Evolutionary conservation across 2,888 invertebrate species (phyloP).

Genomic region (Agrotis exclamationis): DNA sequence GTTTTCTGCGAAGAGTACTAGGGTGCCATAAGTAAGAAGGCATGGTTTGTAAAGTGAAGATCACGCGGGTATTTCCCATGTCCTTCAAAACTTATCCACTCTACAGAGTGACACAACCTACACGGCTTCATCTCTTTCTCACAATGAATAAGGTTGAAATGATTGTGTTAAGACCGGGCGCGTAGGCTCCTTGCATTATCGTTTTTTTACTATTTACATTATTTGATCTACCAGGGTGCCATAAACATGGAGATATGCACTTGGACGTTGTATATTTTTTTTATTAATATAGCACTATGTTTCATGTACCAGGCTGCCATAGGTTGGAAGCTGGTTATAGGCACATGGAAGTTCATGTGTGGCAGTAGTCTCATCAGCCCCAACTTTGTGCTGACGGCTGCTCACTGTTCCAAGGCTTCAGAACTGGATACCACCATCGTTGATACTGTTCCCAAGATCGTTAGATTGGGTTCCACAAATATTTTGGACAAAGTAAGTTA

Average conservation of each 20-base stretch:
- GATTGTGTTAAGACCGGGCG: background rate
- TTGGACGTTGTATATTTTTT: background rate
- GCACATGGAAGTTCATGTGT: conserved; percentile 87
- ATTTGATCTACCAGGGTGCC: too few relatives aligned
- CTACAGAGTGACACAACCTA: background rate
- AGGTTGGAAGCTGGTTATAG: conserved; percentile 74
- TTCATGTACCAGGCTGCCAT: conserved; percentile 75
- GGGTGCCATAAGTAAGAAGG: conserved; percentile 1
- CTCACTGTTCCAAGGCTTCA: conserved; percentile 90
- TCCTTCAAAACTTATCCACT: too few relatives aligned
- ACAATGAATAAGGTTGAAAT: background rate
- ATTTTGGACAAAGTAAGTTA: conserved; percentile 58
- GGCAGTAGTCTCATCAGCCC: conserved; percentile 93
- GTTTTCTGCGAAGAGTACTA: background rate
- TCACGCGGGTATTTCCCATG: background rate
- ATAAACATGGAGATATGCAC: too few relatives aligned
- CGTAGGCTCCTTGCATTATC: background rate
- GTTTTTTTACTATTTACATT: background rate
- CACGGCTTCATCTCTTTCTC: background rate
- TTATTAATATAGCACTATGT: background rate
- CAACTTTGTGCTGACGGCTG: conserved; percentile 93
- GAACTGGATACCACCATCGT: conserved; percentile 65
- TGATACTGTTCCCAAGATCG: conserved; percentile 73
- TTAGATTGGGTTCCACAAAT: conserved; percentile 75
- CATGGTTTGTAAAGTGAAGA: background rate